Conservation (phyloP, 1,140 invertebrate genomes). For the Drosophila lacteicornis region DNA sequence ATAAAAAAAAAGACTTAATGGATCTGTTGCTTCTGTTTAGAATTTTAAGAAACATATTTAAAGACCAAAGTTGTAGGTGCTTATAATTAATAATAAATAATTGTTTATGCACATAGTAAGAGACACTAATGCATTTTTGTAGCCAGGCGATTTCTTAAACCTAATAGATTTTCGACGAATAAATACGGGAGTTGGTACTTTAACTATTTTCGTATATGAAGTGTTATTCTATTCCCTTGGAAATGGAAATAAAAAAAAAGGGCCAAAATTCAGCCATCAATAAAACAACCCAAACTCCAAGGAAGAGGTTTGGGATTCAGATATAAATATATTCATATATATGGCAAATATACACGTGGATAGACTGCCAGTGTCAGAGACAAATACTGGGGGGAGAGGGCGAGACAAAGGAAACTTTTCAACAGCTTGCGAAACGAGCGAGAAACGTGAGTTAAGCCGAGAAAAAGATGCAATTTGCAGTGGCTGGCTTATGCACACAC, state of each 20-base stretch:
- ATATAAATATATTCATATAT: constrained; percentile 13
- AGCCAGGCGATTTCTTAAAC: too few species aligned
- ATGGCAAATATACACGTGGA: constrained; percentile 25
- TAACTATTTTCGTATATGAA: too few species aligned
- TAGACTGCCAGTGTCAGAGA: constrained; percentile 7
- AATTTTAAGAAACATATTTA: too few species aligned
- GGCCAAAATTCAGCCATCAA: constrained; percentile 22
- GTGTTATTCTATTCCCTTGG: not conserved
- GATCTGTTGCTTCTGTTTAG: constrained; percentile 33
- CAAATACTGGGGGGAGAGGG: not conserved
- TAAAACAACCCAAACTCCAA: constrained; percentile 54
- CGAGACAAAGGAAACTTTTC: constrained; percentile 64
- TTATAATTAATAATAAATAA: too few species aligned
- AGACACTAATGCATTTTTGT: too few species aligned
- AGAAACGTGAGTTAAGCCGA: constrained; percentile 66
- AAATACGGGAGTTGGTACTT: too few species aligned
- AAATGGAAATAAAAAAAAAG: not conserved
- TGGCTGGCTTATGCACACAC: constrained; percentile 19
- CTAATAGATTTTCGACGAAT: too few species aligned
- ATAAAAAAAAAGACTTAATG: constrained; percentile 2
- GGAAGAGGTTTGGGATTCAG: not conserved
- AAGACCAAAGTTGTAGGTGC: too few species aligned
- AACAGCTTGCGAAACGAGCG: constrained; percentile 64
- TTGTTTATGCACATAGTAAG: too few species aligned
- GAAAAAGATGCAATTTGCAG: constrained; percentile 62